Percentiles rank a stretch among this genome's conserved stretches.
These are phyloP conservation scores for Ophonus ardosiacus DNA, from an alignment of 2,888 invertebrate genomes.

Conservation along the genomic window DNA sequence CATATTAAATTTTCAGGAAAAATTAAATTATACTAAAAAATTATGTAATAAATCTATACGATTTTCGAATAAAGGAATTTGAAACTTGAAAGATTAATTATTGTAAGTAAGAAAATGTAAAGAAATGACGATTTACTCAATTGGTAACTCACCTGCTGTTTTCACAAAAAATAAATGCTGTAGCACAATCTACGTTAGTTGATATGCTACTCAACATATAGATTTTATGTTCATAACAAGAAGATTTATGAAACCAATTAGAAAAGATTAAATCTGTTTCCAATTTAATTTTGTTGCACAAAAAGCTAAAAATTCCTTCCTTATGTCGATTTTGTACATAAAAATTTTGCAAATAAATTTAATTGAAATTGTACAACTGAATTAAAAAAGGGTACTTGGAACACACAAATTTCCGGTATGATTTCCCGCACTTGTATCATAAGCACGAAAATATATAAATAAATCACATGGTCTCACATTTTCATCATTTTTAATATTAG, in stretches of 20 bases:
- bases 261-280: background rate
- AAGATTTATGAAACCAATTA: constrained; percentile 4
- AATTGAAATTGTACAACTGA: constrained; percentile 10
- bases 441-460: constrained; percentile 5
- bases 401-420: constrained; percentile 26
- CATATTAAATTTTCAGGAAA: too few relatives aligned
- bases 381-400: background rate
- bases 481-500: constrained; percentile 1
- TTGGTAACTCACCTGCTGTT: too few relatives aligned
- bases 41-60: too few relatives aligned
- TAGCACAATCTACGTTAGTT: too few relatives aligned
- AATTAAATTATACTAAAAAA: too few relatives aligned
- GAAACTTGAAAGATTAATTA: too few relatives aligned
- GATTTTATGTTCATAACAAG: too few relatives aligned
- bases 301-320: background rate
- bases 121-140: too few relatives aligned
- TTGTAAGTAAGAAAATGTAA: too few relatives aligned
- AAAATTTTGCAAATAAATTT: constrained; percentile 12
- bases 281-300: background rate
- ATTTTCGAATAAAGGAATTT: too few relatives aligned
- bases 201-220: background rate
- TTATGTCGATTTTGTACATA: background rate
- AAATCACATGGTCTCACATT: constrained; percentile 5
- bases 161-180: too few relatives aligned
- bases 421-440: constrained; percentile 17